phyloP scores from a whole-genome alignment of 2,113 vertebrate genomes.

The Tachuris rubrigastra region DNA sequence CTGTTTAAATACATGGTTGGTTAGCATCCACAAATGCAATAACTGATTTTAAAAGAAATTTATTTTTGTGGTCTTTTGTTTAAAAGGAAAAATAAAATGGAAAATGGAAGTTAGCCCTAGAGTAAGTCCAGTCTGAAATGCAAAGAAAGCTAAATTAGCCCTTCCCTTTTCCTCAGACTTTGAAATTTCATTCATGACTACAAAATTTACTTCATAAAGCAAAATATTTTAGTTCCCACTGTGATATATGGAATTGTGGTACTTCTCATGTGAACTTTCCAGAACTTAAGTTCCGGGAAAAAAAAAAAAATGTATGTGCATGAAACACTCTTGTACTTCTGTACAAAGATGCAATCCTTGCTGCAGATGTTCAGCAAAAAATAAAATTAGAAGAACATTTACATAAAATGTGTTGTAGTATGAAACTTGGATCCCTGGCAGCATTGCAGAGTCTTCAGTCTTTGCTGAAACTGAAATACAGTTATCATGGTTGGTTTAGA shows the following conservation, averaged over 20 bases:
- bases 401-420: background rate
- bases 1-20: background rate
- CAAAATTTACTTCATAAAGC: background rate
- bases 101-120: background rate
- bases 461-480: conserved; percentile 49
- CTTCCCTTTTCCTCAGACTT: background rate
- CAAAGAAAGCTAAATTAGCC: background rate
- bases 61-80: background rate
- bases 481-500: conserved; percentile 28
- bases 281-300: background rate
- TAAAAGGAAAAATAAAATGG: background rate
- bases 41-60: background rate
- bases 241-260: background rate
- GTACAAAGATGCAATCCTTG: background rate
- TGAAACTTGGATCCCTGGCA: background rate
- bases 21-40: background rate
- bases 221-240: background rate
- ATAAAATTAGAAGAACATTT: conserved; percentile 1
- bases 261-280: background rate
- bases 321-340: background rate
- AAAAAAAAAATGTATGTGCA: background rate
- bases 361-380: conserved; percentile 8
- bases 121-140: background rate
- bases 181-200: background rate
- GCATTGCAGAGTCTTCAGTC: conserved; percentile 40